These are phyloP conservation scores for Tiphia femorata DNA, from an alignment of 2,888 invertebrate genomes.

Conservation along the genomic window DNA sequence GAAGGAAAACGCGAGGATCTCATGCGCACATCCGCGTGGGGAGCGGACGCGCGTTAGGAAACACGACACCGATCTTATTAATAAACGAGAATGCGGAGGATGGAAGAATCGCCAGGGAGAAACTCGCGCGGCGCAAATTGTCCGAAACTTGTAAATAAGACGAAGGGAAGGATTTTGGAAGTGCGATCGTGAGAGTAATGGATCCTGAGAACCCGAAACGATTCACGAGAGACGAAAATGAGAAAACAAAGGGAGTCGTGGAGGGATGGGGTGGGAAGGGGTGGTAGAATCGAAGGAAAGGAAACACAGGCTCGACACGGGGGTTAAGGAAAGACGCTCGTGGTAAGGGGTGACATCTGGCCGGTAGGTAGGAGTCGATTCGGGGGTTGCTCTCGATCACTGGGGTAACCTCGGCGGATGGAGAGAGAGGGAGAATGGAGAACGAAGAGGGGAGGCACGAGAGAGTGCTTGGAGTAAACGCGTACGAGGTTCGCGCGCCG, in stretches of 20 bases:
- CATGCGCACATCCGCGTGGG: too few relatives aligned
- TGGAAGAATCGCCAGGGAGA: not conserved
- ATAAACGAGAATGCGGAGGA: not conserved
- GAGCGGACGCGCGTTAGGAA: too few relatives aligned
- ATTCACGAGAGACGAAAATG: not conserved
- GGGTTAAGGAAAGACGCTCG: slow-evolving; percentile 33
- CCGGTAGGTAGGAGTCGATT: slow-evolving; percentile 17
- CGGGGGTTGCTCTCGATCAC: slow-evolving; percentile 25
- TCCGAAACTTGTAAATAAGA: slow-evolving; percentile 18
- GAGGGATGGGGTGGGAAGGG: not conserved
- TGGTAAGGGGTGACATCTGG: slow-evolving; percentile 29
- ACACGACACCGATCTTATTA: too few relatives aligned
- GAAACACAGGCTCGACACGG: not conserved
- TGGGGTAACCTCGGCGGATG: not conserved
- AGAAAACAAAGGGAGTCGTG: not conserved
- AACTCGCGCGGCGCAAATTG: not conserved
- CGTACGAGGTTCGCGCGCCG: slow-evolving; percentile 12
- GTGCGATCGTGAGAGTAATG: not conserved
- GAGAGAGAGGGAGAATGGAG: not conserved
- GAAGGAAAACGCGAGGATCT: too few relatives aligned
- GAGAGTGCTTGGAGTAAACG: not conserved
- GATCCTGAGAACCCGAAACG: not conserved
- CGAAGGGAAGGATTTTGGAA: slow-evolving; percentile 4
- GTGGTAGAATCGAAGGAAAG: not conserved
- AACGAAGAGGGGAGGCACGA: not conserved